Evolutionary conservation across 1,140 invertebrate genomes (phyloP), one percentile per base, ranked within the genome.

Genomic region (Lepidurus couesii): DNA sequence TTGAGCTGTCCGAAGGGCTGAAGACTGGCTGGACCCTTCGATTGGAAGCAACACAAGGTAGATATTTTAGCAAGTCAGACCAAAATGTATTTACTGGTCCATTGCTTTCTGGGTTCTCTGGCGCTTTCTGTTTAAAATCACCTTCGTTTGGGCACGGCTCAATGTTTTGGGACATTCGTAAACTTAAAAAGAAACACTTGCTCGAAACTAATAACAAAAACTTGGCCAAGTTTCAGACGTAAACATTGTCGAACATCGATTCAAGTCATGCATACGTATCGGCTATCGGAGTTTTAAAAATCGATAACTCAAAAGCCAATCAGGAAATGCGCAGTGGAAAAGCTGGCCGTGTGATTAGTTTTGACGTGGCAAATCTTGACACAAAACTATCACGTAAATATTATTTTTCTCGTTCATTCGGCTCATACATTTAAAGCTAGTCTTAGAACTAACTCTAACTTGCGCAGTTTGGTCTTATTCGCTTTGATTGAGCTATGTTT

Each of bases 341-440:
- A n/a, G 9, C 21, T n/a, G 6, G 53, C 53, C 16, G 53, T 11
- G 53, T 34, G 34, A 34, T 21, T 65, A 65, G 53, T 65, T 65
- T 65, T 65, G 53, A 65, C n/a, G 53, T 65, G 53, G 53, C 53
- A 65, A 65, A 21, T 65, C 34, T 65, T 65, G 53, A 21, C 13
- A 65, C 53, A 65, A 65, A 4, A 65, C 53, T n/a, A 16, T 65
- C 0, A 65, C 21, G 53, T 65, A 65, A 65, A 21, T n/a, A 65
- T 65, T n/a, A 65, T 13, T 65, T 65, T 65, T 21, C 53, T 65
- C 21, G 21, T 34, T 65, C 53, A 65, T 65, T 65, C 13, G 16
- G 8, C 4, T 7, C 9, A n/a, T 16, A 0, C 21, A 65, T n/a
- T 65, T 65, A 16, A 1, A 65, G 8, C 13, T n/a, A 21, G 9